Percentiles rank a stretch among this genome's conserved stretches.
Evolutionary conservation across 1,140 invertebrate species (phyloP).

Genomic region (Microvelia longipes): DNA sequence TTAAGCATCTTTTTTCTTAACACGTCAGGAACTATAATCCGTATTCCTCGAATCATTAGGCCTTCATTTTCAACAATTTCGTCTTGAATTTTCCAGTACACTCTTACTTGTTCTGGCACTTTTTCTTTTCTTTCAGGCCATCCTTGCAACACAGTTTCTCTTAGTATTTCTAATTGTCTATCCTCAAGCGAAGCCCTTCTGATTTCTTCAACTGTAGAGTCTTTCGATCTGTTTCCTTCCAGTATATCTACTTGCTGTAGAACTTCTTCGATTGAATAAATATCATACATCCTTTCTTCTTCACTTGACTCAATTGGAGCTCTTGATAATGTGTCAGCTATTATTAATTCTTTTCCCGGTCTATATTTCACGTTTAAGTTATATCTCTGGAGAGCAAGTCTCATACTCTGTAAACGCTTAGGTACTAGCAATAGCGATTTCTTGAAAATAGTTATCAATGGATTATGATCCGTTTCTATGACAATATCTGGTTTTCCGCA

Average conservation of each 20-base stretch:
- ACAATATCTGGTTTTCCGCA: not conserved
- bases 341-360: not conserved
- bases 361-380: not conserved
- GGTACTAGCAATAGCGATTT: not conserved
- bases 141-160: not conserved
- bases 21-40: not conserved
- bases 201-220: not conserved
- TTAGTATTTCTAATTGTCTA: not conserved
- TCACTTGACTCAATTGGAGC: not conserved
- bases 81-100: not conserved
- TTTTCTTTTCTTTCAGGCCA: not conserved
- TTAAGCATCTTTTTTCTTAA: not conserved
- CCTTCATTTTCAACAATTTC: not conserved
- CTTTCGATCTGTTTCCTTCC: not conserved
- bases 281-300: not conserved
- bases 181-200: not conserved
- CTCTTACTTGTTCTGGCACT: not conserved
- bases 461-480: not conserved
- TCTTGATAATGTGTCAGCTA: not conserved
- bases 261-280: not conserved
- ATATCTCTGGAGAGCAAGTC: not conserved
- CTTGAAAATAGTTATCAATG: not conserved
- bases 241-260: not conserved
- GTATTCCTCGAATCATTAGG: not conserved
- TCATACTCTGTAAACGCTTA: not conserved